Conservation (phyloP, 2,797 vertebrate species). For the Eulemur rubriventer region DNA sequence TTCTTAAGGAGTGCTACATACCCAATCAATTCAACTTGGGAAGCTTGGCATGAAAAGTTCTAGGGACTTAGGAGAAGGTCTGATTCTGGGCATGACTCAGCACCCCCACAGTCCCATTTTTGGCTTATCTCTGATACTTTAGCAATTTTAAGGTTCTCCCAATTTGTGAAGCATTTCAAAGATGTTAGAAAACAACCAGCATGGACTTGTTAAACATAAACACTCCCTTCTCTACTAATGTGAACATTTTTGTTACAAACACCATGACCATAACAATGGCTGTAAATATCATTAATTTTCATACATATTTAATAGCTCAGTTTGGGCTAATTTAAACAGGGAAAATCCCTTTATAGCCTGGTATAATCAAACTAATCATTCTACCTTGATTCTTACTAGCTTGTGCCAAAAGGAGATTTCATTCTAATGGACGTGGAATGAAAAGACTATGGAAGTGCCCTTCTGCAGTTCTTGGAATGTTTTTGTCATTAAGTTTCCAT, state of each 20-base stretch:
- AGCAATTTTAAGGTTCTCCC: constrained; percentile 25
- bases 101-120: not conserved
- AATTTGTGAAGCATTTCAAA: constrained; percentile 49
- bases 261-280: not conserved
- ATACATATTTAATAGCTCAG: constrained; percentile 9
- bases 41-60: not conserved
- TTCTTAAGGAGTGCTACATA: constrained; percentile 15
- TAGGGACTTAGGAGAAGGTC: not conserved
- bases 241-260: constrained; percentile 45
- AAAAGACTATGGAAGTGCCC: constrained; percentile 59
- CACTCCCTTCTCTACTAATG: constrained; percentile 3
- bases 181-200: constrained; percentile 36
- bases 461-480: constrained; percentile 73
- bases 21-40: constrained; percentile 6
- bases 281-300: constrained; percentile 49
- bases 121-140: not conserved
- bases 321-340: constrained; percentile 53
- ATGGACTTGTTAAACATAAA: constrained; percentile 56
- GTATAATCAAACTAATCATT: constrained; percentile 47
- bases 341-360: constrained; percentile 6
- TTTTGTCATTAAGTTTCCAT: constrained; percentile 76
- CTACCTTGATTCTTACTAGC: constrained; percentile 52
- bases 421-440: constrained; percentile 59
- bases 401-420: constrained; percentile 66
- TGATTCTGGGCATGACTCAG: not conserved